These are phyloP conservation scores for Electrona antarctica DNA, from an alignment of 2,113 vertebrate genomes.

Conservation along the genomic window DNA sequence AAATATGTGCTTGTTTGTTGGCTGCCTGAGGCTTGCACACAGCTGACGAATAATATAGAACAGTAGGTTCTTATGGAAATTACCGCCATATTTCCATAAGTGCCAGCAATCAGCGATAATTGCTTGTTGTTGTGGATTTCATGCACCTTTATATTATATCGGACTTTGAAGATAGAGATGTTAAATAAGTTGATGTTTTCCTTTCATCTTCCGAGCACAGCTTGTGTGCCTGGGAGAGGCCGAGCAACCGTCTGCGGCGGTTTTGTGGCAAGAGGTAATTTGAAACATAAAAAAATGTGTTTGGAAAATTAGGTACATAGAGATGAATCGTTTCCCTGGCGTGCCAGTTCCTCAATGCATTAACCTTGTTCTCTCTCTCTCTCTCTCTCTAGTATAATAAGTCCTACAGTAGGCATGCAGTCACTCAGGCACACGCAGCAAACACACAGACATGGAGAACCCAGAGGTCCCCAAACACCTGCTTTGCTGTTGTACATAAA, in stretches of 20 bases:
- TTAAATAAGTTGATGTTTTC: constrained; percentile 39
- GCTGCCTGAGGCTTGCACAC: constrained; percentile 45
- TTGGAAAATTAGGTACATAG: constrained; percentile 29
- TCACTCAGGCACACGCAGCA: not conserved
- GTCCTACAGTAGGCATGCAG: constrained; percentile 14
- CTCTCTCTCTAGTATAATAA: constrained; percentile 6
- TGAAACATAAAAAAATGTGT: constrained; percentile 40
- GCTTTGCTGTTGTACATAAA: not conserved
- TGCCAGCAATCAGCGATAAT: constrained; percentile 53
- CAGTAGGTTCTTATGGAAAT: constrained; percentile 32
- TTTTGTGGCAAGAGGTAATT: constrained; percentile 41
- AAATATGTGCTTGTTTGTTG: constrained; percentile 41
- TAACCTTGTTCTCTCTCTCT: constrained; percentile 13
- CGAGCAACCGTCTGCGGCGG: constrained; percentile 25
- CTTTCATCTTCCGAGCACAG: constrained; percentile 52
- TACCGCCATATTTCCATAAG: constrained; percentile 42
- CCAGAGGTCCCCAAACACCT: not conserved
- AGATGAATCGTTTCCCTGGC: constrained; percentile 38
- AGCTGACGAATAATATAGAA: constrained; percentile 42
- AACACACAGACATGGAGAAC: not conserved
- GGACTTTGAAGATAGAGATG: constrained; percentile 51
- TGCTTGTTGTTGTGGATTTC: constrained; percentile 53
- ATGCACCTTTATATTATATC: constrained; percentile 20
- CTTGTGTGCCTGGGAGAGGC: constrained; percentile 30
- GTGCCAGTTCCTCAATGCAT: constrained; percentile 18